Percentiles rank a stretch among this genome's conserved stretches.
These are phyloP conservation scores for Coreius guichenoti DNA, from an alignment of 2,797 vertebrate species.

Conservation along the genomic window DNA sequence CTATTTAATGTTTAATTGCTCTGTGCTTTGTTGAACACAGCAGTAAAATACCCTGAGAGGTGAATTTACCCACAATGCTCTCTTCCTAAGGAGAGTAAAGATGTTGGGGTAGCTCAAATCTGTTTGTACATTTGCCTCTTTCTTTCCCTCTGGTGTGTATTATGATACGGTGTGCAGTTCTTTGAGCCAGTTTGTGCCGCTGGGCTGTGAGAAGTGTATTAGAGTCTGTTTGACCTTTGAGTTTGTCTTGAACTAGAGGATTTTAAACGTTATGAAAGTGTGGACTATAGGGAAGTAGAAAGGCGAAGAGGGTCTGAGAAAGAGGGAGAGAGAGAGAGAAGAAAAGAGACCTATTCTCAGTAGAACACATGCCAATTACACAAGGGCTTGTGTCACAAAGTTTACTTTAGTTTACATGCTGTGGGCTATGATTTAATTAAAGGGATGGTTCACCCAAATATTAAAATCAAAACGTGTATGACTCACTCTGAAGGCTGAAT, in stretches of 20 bases:
- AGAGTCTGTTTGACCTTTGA: constrained; percentile 37
- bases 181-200: constrained; percentile 13
- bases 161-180: not conserved
- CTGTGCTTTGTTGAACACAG: not conserved
- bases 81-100: not conserved
- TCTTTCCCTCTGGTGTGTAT: constrained; percentile 16
- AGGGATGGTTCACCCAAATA: not conserved
- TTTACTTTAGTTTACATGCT: constrained; percentile 18
- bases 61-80: constrained; percentile 18
- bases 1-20: constrained; percentile 30
- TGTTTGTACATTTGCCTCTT: constrained; percentile 11
- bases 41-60: constrained; percentile 1
- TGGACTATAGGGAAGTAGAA: not conserved
- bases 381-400: not conserved
- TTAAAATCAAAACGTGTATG: not conserved
- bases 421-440: constrained; percentile 42
- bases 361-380: not conserved
- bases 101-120: not conserved
- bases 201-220: constrained; percentile 34
- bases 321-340: not conserved
- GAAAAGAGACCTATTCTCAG: not conserved
- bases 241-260: constrained; percentile 27
- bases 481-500: not conserved
- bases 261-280: constrained; percentile 37
- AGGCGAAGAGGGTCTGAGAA: not conserved